Percentiles rank a stretch among this genome's conserved stretches.
Conservation (phyloP, 2,797 vertebrate species). For the Liparis tanakae region DNA sequence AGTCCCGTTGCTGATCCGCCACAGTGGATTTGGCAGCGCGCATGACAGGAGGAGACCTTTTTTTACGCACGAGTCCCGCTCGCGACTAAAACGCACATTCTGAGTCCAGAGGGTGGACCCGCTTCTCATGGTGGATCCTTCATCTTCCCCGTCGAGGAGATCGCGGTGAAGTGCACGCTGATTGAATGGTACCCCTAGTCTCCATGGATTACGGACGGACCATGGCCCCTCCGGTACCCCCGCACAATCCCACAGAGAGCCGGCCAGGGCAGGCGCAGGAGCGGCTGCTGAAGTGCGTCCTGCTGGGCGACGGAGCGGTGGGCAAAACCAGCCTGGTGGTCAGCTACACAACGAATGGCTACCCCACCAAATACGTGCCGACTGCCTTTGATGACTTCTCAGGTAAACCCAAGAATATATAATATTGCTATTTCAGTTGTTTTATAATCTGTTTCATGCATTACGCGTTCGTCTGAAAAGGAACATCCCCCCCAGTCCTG, state of each 20-base stretch:
- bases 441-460: background rate
- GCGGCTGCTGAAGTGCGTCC: constrained; percentile 86
- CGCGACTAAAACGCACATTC: background rate
- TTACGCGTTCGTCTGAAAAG: background rate
- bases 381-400: constrained; percentile 90
- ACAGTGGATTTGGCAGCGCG: constrained; percentile 43
- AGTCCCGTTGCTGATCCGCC: background rate
- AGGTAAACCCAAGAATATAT: constrained; percentile 74
- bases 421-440: background rate
- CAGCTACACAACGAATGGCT: constrained; percentile 89
- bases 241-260: constrained; percentile 77
- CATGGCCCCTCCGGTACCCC: constrained; percentile 87
- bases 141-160: constrained; percentile 53
- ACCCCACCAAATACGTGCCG: constrained; percentile 88
- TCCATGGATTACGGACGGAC: constrained; percentile 82
- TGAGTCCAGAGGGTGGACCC: background rate
- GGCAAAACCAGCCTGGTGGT: constrained; percentile 90
- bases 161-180: constrained; percentile 43
- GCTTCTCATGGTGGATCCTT: constrained; percentile 65
- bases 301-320: constrained; percentile 89
- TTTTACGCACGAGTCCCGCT: constrained; percentile 32
- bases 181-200: constrained; percentile 62
- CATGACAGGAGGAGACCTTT: constrained; percentile 15
- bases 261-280: constrained; percentile 70
- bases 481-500: background rate